Evolutionary conservation across 2,113 vertebrate genomes (phyloP).

Genomic region (Triplophysa dalaica): DNA sequence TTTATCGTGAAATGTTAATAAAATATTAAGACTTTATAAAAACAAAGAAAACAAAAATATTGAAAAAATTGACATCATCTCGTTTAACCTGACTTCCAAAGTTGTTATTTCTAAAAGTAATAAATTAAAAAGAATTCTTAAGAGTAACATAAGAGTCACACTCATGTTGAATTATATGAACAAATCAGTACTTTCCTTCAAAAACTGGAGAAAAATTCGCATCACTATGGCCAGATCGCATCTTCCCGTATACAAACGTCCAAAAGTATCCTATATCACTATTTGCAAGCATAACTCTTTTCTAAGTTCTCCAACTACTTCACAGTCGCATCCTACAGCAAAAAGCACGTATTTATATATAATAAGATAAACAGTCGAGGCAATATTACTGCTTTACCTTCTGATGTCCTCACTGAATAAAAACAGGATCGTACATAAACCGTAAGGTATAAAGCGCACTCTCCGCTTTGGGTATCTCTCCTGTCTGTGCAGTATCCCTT

Average conservation of each 20-base stretch:
- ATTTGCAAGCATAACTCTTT: background rate
- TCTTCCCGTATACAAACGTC: background rate
- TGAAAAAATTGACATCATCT: background rate
- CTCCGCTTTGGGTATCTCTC: slow-evolving; percentile 29
- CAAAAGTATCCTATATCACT: background rate
- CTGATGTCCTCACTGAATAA: background rate
- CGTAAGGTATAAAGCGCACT: slow-evolving; percentile 20
- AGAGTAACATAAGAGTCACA: background rate
- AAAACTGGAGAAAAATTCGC: background rate
- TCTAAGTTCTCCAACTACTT: slow-evolving; percentile 24
- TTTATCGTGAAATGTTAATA: background rate
- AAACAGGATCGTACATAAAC: background rate
- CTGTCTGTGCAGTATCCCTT: slow-evolving; percentile 56
- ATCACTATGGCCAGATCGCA: background rate
- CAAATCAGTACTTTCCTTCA: background rate
- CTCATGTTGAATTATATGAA: background rate
- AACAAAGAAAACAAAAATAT: too few relatives aligned
- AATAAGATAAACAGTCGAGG: background rate
- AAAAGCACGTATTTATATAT: background rate
- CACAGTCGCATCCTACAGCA: background rate
- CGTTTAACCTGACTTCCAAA: too few relatives aligned
- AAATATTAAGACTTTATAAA: background rate
- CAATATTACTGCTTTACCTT: slow-evolving; percentile 37
- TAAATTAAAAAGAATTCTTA: too few relatives aligned
- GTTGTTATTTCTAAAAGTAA: too few relatives aligned